Evolutionary conservation across 2,113 vertebrate genomes (phyloP), one percentile per base, ranked within the genome.

Genomic region (Garra rufa): DNA sequence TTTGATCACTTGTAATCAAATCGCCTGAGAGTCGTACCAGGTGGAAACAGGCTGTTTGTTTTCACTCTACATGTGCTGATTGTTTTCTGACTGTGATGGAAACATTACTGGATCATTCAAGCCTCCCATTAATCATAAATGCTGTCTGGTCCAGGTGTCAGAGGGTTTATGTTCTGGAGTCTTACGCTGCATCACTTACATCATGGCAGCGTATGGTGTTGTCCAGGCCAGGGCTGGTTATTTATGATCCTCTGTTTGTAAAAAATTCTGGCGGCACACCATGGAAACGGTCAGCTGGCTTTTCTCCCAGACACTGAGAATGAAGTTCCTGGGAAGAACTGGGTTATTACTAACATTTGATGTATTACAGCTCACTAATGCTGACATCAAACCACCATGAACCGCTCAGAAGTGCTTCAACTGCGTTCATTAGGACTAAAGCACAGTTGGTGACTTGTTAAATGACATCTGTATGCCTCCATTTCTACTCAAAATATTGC

Each of bases 281-380:
- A 26, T 77, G 65, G 59, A 75, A 82, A 57, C 50, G 28, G 65
- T 71, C 85, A 70, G 85, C 85, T 82, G 73, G 83, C 73, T 46
- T 43, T 28, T 59, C 83, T 90, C 85, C 80, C 88, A 75, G 78
- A 88, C 73, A 61, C 82, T 69, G 79, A 86, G 82, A 85, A 73
- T 82, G 69, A 59, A 86, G 84, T 89, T 88, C 87, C 84, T 55
- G 65, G 83, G 76, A 86, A 89, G 78, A 84, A 86, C 71, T 82
- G 85, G 77, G 82, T 77, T 81, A 26, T 67, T 73, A 80, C 55
- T 14, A 43, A 34, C 43, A 19, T 77, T 77, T 77, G 61, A 76
- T 28, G 21, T 55, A 69, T 70, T 78, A 38, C 83, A 63, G 83
- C 26, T 65, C 43, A 44, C 57, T 48, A 48, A 46, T 19, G 26